Evolutionary conservation across 2,113 vertebrate species (phyloP).

Genomic region (Alligator sinensis): DNA sequence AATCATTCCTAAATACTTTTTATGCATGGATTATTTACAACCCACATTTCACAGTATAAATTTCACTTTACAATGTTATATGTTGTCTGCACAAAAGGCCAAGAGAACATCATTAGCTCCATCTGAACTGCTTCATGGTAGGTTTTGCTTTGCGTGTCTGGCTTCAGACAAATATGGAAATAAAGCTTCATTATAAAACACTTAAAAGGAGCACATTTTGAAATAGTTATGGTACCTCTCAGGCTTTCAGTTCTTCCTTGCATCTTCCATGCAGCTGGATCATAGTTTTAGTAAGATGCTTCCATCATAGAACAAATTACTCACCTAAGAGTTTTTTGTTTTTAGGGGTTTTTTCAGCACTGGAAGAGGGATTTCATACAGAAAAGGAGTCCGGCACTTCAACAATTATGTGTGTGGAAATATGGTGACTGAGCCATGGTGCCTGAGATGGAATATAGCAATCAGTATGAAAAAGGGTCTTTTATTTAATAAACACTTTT

Average conservation of each 20-base stretch:
- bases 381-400: neutral
- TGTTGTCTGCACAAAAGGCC: neutral
- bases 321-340: too few relatives aligned
- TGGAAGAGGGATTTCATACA: neutral
- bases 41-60: neutral
- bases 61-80: neutral
- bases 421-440: neutral
- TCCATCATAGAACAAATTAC: neutral
- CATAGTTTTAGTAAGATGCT: conserved; percentile 1
- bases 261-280: neutral
- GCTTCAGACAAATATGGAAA: conserved; percentile 16
- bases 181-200: neutral
- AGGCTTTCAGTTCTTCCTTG: neutral
- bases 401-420: conserved; percentile 35
- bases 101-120: neutral
- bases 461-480: conserved; percentile 18
- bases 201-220: neutral
- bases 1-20: neutral
- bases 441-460: conserved; percentile 14
- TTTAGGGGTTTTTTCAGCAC: neutral
- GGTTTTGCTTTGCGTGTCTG: neutral
- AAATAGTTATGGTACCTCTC: neutral
- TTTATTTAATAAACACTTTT: conserved; percentile 62
- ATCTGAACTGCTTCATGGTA: neutral
- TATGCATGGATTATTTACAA: conserved; percentile 14